Evolutionary conservation across 2,888 invertebrate genomes (phyloP).

Genomic region (Carpatolechia fugitivella): DNA sequence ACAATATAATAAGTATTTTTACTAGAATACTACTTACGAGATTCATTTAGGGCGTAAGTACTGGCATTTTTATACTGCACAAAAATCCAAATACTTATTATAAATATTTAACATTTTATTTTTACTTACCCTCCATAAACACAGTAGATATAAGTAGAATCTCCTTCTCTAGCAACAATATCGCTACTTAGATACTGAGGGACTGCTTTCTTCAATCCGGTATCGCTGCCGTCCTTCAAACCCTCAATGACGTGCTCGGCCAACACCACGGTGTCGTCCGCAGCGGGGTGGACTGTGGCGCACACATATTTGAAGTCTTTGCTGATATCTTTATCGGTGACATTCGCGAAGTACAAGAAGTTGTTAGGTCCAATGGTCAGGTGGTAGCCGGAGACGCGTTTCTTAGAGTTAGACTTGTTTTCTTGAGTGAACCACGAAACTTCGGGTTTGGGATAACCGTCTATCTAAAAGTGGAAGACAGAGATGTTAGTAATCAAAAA

Average conservation of each 20-base stretch:
- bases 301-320: conserved; percentile 52
- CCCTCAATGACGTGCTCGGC: conserved; percentile 52
- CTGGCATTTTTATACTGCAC: no score
- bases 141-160: conserved; percentile 55
- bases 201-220: conserved; percentile 42
- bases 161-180: conserved; percentile 44
- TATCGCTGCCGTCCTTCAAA: conserved; percentile 35
- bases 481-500: neutral
- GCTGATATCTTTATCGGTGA: conserved; percentile 44
- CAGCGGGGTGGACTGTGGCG: conserved; percentile 45
- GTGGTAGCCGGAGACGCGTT: conserved; percentile 20
- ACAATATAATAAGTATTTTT: no score
- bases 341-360: conserved; percentile 53
- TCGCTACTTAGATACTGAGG: conserved; percentile 54
- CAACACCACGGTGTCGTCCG: conserved; percentile 38
- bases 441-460: conserved; percentile 53
- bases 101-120: no score
- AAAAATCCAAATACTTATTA: no score
- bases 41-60: no score
- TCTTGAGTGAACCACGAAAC: conserved; percentile 51
- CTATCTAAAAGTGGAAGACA: conserved; percentile 32
- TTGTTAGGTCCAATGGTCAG: conserved; percentile 54
- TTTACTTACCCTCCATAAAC: conserved; percentile 65
- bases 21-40: no score
- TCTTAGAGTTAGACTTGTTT: neutral